These are phyloP conservation scores for Cryptoprocta ferox DNA, from an alignment of 2,797 vertebrate genomes.

Conservation along the genomic window DNA sequence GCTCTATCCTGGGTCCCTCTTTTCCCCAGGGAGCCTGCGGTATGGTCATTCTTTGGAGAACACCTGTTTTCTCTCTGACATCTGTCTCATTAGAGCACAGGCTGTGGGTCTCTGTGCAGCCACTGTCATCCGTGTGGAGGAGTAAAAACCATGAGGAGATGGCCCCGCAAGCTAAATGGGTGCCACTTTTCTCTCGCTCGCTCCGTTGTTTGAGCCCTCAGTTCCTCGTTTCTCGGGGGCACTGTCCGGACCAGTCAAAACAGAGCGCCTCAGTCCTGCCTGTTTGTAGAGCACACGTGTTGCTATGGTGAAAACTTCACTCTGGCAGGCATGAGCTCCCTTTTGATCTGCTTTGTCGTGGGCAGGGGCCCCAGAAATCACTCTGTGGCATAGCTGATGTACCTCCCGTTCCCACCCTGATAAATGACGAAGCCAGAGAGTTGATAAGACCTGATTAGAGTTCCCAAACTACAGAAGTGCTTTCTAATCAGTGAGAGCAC, in stretches of 20 bases:
- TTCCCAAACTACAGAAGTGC: slow-evolving; percentile 58
- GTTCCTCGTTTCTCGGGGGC: slow-evolving; percentile 26
- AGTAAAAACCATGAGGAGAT: background rate
- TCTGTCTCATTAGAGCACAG: background rate
- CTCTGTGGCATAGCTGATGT: slow-evolving; percentile 58
- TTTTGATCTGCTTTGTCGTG: slow-evolving; percentile 66
- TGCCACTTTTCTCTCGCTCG: slow-evolving; percentile 35
- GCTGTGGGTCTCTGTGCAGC: background rate
- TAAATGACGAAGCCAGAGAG: slow-evolving; percentile 59
- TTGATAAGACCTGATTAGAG: slow-evolving; percentile 71
- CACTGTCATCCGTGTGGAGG: background rate
- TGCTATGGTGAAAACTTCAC: slow-evolving; percentile 81
- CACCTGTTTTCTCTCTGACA: background rate
- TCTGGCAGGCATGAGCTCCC: slow-evolving; percentile 74
- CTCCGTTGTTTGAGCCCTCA: slow-evolving; percentile 26
- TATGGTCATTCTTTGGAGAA: background rate
- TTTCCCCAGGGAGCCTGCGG: background rate
- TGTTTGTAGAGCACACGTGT: slow-evolving; percentile 77
- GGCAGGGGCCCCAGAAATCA: slow-evolving; percentile 74
- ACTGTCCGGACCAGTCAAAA: slow-evolving; percentile 55
- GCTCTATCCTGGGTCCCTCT: background rate
- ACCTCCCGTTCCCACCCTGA: slow-evolving; percentile 72
- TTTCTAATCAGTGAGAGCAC: slow-evolving; percentile 67
- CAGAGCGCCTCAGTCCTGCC: slow-evolving; percentile 66
- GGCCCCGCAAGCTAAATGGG: background rate